Conservation (phyloP, 1,140 invertebrate species). For the Scaptomyza graminum region DNA sequence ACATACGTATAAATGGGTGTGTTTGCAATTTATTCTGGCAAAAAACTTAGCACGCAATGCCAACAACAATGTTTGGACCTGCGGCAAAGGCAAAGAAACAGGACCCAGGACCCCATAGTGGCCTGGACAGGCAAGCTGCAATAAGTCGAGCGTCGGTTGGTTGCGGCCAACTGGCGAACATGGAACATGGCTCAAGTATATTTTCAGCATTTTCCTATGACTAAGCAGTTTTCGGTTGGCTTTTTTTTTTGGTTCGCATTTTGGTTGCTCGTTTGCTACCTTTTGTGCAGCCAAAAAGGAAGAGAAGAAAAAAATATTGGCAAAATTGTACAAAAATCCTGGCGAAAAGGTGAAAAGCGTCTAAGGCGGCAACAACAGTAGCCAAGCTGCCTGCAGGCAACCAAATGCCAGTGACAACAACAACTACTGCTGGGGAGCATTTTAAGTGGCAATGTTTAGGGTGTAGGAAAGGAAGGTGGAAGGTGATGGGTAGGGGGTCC, state of each 20-base stretch:
- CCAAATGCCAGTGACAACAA: conserved; percentile 39
- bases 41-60: conserved; percentile 69
- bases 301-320: conserved; percentile 32
- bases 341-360: conserved; percentile 54
- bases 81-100: conserved; percentile 18
- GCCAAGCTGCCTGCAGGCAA: conserved; percentile 38
- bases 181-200: conserved; percentile 60
- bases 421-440: conserved; percentile 43
- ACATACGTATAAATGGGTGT: conserved; percentile 11
- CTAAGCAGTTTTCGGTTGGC: conserved; percentile 58
- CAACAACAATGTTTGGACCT: conserved; percentile 45
- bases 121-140: conserved; percentile 33
- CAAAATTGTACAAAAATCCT: conserved; percentile 21
- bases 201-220: conserved; percentile 68
- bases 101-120: conserved; percentile 26
- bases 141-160: conserved; percentile 60
- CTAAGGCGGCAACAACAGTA: conserved; percentile 31
- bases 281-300: conserved; percentile 60
- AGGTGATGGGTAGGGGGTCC: not conserved
- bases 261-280: conserved; percentile 54
- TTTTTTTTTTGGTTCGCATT: conserved; percentile 25
- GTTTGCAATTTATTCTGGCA: conserved; percentile 69
- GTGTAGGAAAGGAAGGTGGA: not conserved
- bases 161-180: conserved; percentile 31
- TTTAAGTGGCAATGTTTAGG: conserved; percentile 53